phyloP scores from a whole-genome alignment of 2,113 vertebrate genomes.

The zebrafish (Danio rerio) region GRCz12tu NC_133192.1:22116501-22117000 shows the following conservation, averaged over 20 bases:
- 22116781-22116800: slow-evolving; percentile 43
- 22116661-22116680: neutral
- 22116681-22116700: neutral
- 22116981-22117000: neutral
- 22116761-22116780: slow-evolving; percentile 31
- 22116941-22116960: neutral
- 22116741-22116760: slow-evolving; percentile 32
- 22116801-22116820: slow-evolving; percentile 46
- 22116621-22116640: neutral
- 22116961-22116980: neutral
- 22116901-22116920: slow-evolving; percentile 24
- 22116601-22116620: neutral
- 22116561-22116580: neutral
- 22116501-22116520: neutral
- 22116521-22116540: neutral
- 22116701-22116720: slow-evolving; percentile 16
- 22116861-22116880: slow-evolving; percentile 7
- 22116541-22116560: neutral
- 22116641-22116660: neutral
- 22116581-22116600: neutral
- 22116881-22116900: slow-evolving; percentile 25
- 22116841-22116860: slow-evolving; percentile 19
- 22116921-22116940: slow-evolving; percentile 37
- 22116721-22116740: slow-evolving; percentile 2
- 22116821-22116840: slow-evolving; percentile 47